Evolutionary conservation across 2,888 invertebrate genomes (phyloP), one percentile per base, ranked within the genome.

Genomic region (Ophraella communa): DNA sequence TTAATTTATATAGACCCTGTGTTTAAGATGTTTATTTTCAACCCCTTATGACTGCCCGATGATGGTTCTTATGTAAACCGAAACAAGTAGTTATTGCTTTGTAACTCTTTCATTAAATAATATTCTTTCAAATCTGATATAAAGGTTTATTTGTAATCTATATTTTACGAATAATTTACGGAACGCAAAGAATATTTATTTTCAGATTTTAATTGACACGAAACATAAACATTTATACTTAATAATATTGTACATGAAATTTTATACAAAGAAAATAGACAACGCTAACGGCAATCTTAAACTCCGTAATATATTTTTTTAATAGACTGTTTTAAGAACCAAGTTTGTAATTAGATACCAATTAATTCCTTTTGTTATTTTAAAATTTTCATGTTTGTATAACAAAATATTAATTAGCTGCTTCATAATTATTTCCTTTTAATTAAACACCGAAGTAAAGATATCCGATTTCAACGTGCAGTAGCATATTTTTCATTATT

Each of bases 321-420:
- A 69, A 64, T 61, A 64, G 63, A 68, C 60, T 60, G 68, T 65
- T 70, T 69, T 42, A 67, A 66, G 70, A 57, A 57, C 47, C 63
- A 56, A 45, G n/a, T 23, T 30, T 20, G 52, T 24, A 72, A 72
- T 72, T 69, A 62, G 73, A 73, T 65, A 61, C 71, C 68, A 71
- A 71, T 72, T 72, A 71, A 71, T 65, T 66, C 71, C 67, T 69
- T 72, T 65, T 58, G 72, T 72, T 73, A 70, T 73, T 71, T 72
- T 71, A 69, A 70, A 70, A 44, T 72, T 69, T 72, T 68, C 65
- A 70, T 71, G 70, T 67, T 64, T 66, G 63, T 66, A 69, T 69
- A 68, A 70, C 66, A 70, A 72, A 71, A 73, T 70, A 70, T 65
- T 67, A 70, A 70, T 64, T 66, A 63, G 60, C 59, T 58, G 27